Conservation (phyloP, 2,888 invertebrate species). For the Autographa pulchrina region DNA sequence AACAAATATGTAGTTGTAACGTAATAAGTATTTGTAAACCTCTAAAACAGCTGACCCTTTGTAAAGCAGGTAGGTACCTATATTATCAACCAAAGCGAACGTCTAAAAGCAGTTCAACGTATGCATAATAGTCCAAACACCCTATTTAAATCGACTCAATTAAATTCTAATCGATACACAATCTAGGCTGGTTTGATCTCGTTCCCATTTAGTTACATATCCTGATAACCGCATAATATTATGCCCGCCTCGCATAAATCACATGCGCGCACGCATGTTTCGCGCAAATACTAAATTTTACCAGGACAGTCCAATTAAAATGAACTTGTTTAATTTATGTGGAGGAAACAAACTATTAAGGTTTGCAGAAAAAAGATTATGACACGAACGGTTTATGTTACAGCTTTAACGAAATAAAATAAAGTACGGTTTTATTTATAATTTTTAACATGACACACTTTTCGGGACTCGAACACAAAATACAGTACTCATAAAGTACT, state of each 20-base stretch:
- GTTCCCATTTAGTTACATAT: slow-evolving; percentile 45
- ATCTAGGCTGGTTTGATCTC: slow-evolving; percentile 28
- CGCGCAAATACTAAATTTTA: slow-evolving; percentile 13
- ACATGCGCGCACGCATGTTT: slow-evolving; percentile 20
- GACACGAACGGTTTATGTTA: slow-evolving; percentile 16
- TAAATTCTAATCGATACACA: slow-evolving; percentile 27
- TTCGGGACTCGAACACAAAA: background rate
- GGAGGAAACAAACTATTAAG: slow-evolving; percentile 40
- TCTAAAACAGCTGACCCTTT: too few species aligned
- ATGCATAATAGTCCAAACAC: background rate
- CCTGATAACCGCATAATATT: slow-evolving; percentile 37
- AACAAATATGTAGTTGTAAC: too few species aligned
- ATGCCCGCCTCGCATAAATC: slow-evolving; percentile 30
- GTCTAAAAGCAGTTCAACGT: slow-evolving; percentile 1
- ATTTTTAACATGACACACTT: background rate
- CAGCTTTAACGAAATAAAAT: background rate
- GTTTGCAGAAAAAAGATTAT: slow-evolving; percentile 13
- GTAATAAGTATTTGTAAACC: too few species aligned
- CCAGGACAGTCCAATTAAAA: slow-evolving; percentile 18
- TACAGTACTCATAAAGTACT: too few species aligned
- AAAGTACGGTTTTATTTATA: background rate
- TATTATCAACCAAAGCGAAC: background rate
- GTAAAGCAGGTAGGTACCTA: too few species aligned
- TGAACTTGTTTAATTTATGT: slow-evolving; percentile 26
- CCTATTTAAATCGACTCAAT: slow-evolving; percentile 19